Evolutionary conservation across 2,888 invertebrate genomes (phyloP).

Genomic region (Thelaira solivaga): DNA sequence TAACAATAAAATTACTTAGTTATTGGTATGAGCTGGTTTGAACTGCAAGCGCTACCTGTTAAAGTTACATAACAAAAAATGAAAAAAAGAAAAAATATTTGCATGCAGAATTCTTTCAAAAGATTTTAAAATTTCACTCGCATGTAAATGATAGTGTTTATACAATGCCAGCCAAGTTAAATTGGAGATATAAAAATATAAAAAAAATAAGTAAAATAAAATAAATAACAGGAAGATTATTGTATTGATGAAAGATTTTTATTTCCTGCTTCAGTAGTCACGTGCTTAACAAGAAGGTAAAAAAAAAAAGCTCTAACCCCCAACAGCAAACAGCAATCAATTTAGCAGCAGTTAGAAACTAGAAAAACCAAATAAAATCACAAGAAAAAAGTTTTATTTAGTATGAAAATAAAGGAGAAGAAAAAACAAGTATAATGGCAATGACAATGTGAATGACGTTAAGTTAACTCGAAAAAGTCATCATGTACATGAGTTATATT

Average conservation of each 20-base stretch:
- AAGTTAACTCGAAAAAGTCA: constrained; percentile 34
- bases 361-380: neutral
- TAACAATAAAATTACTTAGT: constrained; percentile 4
- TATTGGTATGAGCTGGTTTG: no score
- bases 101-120: neutral
- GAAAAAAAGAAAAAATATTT: neutral
- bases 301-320: constrained; percentile 1
- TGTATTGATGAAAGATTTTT: constrained; percentile 55
- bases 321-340: constrained; percentile 58
- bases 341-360: constrained; percentile 29
- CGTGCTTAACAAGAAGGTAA: constrained; percentile 40
- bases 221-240: neutral
- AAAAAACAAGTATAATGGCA: neutral
- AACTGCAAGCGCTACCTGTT: no score
- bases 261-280: constrained; percentile 53
- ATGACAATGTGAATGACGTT: constrained; percentile 19
- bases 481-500: constrained; percentile 16
- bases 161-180: constrained; percentile 1
- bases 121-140: neutral
- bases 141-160: constrained; percentile 13
- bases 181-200: neutral
- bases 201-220: neutral
- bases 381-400: neutral
- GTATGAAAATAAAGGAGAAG: neutral
- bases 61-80: no score